Conservation (phyloP, 2,797 vertebrate species). For the Bradypus variegatus region DNA sequence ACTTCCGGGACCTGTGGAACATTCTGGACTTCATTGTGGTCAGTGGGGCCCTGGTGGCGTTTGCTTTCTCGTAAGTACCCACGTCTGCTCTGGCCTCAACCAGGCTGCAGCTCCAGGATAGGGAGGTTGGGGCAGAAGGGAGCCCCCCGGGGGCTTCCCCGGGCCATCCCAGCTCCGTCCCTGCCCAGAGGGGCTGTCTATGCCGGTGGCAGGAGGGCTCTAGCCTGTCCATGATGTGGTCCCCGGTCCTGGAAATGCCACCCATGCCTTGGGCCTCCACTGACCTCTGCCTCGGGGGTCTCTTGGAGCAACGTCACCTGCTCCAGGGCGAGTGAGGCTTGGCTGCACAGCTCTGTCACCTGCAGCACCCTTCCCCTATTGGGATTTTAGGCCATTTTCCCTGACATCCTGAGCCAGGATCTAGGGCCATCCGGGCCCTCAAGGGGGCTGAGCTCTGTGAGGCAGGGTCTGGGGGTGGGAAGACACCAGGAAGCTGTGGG, state of each 20-base stretch:
- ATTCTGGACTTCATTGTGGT: conserved; percentile 99
- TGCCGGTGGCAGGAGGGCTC: neutral
- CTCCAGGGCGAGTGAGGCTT: neutral
- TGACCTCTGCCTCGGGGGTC: neutral
- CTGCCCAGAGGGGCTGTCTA: neutral
- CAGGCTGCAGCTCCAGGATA: neutral
- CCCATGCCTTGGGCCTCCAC: neutral
- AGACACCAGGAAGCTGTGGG: accelerated
- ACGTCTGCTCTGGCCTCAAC: neutral
- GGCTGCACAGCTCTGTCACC: no score
- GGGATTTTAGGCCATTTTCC: no score
- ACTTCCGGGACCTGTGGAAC: conserved; percentile 98
- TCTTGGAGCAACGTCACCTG: no score
- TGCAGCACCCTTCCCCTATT: no score
- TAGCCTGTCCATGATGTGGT: neutral
- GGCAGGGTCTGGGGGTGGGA: neutral
- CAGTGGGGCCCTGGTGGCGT: conserved; percentile 97
- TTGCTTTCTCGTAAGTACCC: conserved; percentile 96
- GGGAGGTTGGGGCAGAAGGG: neutral
- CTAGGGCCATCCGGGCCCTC: neutral
- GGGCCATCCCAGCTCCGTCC: neutral
- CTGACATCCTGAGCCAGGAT: neutral
- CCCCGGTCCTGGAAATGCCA: neutral
- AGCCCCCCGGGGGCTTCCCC: accelerated
- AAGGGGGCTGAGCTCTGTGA: no score